These are phyloP conservation scores for Phortica variegata DNA, from an alignment of 1,140 invertebrate species.

Conservation along the genomic window DNA sequence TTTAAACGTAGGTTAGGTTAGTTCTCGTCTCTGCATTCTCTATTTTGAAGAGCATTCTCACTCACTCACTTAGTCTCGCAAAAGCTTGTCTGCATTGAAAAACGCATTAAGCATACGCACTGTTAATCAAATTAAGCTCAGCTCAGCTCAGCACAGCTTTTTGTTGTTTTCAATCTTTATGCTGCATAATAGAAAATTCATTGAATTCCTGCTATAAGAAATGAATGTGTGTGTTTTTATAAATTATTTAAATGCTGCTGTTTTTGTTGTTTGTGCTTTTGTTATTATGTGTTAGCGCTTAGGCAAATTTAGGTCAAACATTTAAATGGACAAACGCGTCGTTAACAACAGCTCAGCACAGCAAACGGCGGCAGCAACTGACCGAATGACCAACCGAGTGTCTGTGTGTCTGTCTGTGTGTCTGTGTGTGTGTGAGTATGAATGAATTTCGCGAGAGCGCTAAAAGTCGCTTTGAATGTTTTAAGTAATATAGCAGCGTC, in stretches of 20 bases:
- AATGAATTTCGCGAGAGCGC: too few relatives aligned
- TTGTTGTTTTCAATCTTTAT: not conserved
- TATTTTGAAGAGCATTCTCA: not conserved
- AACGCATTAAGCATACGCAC: not conserved
- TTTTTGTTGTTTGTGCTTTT: conserved; percentile 19
- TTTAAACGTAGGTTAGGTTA: not conserved
- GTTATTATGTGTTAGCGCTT: not conserved
- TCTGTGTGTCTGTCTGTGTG: too few relatives aligned
- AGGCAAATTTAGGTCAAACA: conserved; percentile 11
- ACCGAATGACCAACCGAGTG: too few relatives aligned
- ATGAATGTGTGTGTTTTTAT: conserved; percentile 12
- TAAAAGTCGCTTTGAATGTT: too few relatives aligned
- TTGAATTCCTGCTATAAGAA: conserved; percentile 17
- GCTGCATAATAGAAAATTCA: conserved; percentile 21
- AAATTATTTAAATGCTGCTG: conserved; percentile 12
- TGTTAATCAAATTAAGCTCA: not conserved
- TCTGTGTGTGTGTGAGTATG: too few relatives aligned
- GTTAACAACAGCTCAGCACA: too few relatives aligned
- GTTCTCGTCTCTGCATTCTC: not conserved
- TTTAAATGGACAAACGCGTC: conserved; percentile 11
- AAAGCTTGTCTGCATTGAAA: not conserved
- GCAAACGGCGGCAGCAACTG: too few relatives aligned
- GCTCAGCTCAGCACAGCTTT: not conserved
- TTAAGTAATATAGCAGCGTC: not conserved
- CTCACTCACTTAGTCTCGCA: not conserved